Evolutionary conservation across 2,113 vertebrate species (phyloP).

Genomic region (Psittacus erithacus): DNA sequence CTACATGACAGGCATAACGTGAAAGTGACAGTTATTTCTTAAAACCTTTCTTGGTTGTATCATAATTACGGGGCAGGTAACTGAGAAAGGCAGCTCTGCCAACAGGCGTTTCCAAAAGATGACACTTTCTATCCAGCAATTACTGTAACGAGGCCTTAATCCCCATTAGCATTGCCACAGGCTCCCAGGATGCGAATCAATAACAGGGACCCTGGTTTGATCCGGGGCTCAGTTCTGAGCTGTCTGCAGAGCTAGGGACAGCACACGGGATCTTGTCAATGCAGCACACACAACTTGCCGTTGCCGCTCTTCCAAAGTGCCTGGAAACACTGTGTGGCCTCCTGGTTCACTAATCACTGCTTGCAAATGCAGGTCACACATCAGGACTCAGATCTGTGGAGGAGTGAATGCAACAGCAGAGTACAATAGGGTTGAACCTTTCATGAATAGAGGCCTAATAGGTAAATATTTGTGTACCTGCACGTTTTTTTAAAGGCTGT

Average conservation of each 20-base stretch:
- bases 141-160: background rate
- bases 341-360: background rate
- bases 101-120: background rate
- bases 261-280: background rate
- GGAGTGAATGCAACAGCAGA: background rate
- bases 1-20: background rate
- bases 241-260: background rate
- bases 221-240: background rate
- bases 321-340: fast-evolving
- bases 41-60: background rate
- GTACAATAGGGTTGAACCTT: background rate
- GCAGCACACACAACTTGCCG: background rate
- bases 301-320: fast-evolving
- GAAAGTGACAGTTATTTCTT: conserved; percentile 6
- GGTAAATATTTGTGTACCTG: conserved; percentile 60
- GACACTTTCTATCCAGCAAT: background rate
- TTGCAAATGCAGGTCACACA: fast-evolving
- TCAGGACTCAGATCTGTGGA: background rate
- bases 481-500: conserved; percentile 14
- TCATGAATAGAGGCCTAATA: background rate
- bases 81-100: background rate
- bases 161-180: background rate
- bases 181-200: background rate
- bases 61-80: conserved; percentile 11
- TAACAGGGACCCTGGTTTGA: background rate